Conservation (phyloP, 2,797 vertebrate genomes). For the Octomys mimax region DNA sequence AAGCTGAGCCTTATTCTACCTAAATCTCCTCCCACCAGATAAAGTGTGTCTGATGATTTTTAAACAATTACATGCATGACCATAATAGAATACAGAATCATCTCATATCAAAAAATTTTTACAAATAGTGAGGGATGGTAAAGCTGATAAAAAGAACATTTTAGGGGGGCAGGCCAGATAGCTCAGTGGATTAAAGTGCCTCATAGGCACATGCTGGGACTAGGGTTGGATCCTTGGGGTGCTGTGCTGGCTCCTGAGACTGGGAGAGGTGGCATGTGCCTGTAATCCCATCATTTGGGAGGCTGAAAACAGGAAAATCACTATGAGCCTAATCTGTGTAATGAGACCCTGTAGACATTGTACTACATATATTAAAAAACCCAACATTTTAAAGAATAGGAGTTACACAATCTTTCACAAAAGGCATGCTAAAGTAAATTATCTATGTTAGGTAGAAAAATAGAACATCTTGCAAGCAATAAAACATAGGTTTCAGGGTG, state of each 20-base stretch:
- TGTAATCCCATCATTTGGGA: no score
- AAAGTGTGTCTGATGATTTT: background rate
- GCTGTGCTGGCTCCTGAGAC: no score
- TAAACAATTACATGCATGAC: background rate
- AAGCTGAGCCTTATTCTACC: background rate
- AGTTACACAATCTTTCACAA: background rate
- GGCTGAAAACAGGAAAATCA: no score
- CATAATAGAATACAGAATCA: background rate
- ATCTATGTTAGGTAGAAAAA: background rate
- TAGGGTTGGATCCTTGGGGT: no score
- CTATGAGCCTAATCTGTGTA: no score
- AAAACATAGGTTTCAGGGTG: background rate
- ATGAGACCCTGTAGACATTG: no score
- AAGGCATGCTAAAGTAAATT: background rate
- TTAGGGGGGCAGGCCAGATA: background rate
- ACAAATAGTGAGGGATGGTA: background rate
- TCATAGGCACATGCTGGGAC: no score
- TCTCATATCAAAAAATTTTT: background rate
- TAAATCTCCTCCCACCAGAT: background rate
- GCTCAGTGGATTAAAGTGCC: no score
- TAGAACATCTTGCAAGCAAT: background rate
- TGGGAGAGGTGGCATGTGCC: no score
- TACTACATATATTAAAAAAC: background rate
- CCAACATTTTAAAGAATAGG: background rate
- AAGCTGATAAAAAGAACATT: conserved; percentile 12